Conservation (phyloP, 2,113 vertebrate species). For the Etia nguti region DNA sequence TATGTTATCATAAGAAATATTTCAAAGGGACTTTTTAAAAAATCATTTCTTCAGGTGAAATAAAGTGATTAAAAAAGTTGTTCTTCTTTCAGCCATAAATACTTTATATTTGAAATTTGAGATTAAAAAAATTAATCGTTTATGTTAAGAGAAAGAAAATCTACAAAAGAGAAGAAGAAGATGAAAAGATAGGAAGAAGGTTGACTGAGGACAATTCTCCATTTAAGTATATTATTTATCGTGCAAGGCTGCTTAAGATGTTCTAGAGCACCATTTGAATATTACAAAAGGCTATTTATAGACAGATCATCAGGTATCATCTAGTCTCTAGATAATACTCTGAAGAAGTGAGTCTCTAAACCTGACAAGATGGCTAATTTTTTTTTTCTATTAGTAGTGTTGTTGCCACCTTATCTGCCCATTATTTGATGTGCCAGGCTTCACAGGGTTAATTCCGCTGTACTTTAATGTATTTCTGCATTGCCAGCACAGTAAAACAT, state of each 20-base stretch:
- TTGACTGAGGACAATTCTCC: background rate
- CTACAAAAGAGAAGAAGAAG: background rate
- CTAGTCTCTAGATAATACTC: background rate
- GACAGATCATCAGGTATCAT: background rate
- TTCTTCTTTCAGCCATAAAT: background rate
- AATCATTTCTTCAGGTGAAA: background rate
- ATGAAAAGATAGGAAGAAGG: background rate
- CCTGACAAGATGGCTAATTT: background rate
- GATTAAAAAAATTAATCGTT: background rate
- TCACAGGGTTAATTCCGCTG: background rate
- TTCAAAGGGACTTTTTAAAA: background rate
- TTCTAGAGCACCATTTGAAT: background rate
- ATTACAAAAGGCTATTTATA: background rate
- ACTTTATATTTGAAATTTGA: background rate
- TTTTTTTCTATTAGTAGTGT: background rate
- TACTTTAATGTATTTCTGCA: background rate
- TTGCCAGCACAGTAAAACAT: background rate
- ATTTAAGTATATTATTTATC: background rate
- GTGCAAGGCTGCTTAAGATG: background rate
- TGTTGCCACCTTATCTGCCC: background rate
- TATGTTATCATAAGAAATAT: background rate
- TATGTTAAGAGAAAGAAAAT: background rate
- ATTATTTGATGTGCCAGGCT: background rate
- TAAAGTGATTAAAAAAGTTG: background rate
- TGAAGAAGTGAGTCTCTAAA: background rate